Base-by-base conservation (phyloP, 2,888 invertebrate species). In the Euplexia lucipara region DNA sequence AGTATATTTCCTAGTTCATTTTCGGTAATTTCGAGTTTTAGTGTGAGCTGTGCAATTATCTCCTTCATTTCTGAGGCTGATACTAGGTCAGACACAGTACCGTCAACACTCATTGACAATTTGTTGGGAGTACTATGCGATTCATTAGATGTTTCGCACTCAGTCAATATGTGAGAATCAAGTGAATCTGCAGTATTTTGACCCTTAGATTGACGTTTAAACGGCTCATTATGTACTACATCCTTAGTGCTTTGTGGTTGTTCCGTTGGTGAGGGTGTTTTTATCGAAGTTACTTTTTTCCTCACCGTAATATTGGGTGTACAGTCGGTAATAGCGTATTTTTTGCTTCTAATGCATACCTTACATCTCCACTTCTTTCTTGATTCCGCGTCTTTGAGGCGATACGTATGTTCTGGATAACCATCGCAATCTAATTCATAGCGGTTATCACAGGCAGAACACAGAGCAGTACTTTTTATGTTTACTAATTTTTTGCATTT, bases 391-490 rank as follows among this genome's bases (percentile, higher is more conserved):
- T 47, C 22, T 7, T 48, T 62, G 16, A 62, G 62, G 7, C 62
- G 49, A 30, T 63, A 63, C 3, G 48, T n/a, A 0, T 22, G 47
- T 51, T 61, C 61, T 10, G 61, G 61, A 14, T 61, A 61, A 12
- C 61, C 61, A 35, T 53, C 53, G 26, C 61, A 61, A 32, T 54
- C 47, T 1, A 61, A 61, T 35, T 61, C 61, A 48, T 47, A 60
- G 22, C 47, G 3, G 22, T 54, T 53, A 22, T 47, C 18, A 20
- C 61, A 54, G 16, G 47, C 30, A 26, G 61, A 45, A 30, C 47
- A 54, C 37, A 41, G 16, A 8, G 54, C 62, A 26, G 56, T 63
- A 22, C 20, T 52, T 60, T 60, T 58, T 51, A 51, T 57, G 14
- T 63, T 49, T 10, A 57, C 56, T 0, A 6, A 2, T 48, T 62